Evolutionary conservation across 2,113 vertebrate genomes (phyloP).

Genomic region (Centropus unirufus): DNA sequence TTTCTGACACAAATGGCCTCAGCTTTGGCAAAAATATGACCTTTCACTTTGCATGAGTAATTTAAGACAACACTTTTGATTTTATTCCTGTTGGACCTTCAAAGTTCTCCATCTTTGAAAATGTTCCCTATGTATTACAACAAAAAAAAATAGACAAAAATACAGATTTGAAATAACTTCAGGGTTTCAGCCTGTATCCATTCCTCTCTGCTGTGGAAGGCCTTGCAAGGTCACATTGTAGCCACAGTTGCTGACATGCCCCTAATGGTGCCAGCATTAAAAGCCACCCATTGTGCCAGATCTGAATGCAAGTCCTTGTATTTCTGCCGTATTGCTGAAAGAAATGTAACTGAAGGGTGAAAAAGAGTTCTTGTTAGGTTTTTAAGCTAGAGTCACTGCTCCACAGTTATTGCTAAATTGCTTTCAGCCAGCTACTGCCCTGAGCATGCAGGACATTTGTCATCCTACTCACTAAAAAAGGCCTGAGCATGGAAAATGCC

Average conservation of each 20-base stretch:
- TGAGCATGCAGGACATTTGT: fast-evolving
- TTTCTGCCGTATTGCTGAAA: neutral
- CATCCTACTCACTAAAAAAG: neutral
- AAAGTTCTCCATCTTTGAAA: neutral
- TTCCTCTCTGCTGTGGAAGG: neutral
- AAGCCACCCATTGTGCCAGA: neutral
- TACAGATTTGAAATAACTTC: neutral
- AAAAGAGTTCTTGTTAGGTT: neutral
- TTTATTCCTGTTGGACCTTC: neutral
- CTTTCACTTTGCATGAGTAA: neutral
- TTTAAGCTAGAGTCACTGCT: neutral
- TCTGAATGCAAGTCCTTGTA: neutral
- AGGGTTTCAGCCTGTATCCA: neutral
- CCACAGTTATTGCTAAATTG: fast-evolving
- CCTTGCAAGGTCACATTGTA: neutral
- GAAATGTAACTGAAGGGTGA: neutral
- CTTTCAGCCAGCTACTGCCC: neutral
- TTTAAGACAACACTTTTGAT: neutral
- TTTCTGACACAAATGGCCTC: neutral
- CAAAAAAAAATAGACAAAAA: neutral
- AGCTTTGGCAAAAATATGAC: neutral
- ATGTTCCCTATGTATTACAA: neutral
- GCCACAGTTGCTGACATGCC: fast-evolving
- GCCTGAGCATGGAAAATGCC: neutral
- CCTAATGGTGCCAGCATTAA: neutral